These are phyloP conservation scores for Ctenopoma multispine DNA, from an alignment of 2,797 vertebrate genomes.

Conservation along the genomic window DNA sequence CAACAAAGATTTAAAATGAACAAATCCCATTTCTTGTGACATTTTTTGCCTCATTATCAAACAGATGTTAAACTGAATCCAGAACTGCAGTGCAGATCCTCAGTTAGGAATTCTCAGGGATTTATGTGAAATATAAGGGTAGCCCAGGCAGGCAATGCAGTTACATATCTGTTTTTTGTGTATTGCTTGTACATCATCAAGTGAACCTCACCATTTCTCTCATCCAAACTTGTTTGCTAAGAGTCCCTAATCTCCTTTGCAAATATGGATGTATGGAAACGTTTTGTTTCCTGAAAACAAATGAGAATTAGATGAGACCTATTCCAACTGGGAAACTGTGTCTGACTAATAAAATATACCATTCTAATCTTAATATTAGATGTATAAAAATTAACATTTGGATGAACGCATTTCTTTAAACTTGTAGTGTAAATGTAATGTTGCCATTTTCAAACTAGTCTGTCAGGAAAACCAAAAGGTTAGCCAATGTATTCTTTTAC, in stretches of 20 bases:
- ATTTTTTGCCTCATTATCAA: slow-evolving; percentile 50
- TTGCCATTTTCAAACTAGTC: neutral
- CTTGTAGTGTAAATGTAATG: neutral
- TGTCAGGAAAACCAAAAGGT: neutral
- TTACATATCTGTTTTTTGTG: slow-evolving; percentile 6
- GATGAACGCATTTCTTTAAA: neutral
- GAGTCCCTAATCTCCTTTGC: slow-evolving; percentile 44
- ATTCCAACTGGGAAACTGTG: slow-evolving; percentile 4
- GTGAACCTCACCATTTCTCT: neutral
- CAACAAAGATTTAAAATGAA: slow-evolving; percentile 43
- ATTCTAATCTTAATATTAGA: neutral
- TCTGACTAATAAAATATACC: slow-evolving; percentile 4
- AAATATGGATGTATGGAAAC: slow-evolving; percentile 44
- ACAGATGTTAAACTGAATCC: slow-evolving; percentile 34
- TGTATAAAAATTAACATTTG: slow-evolving; percentile 4
- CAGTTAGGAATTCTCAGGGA: slow-evolving; percentile 12
- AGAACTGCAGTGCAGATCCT: slow-evolving; percentile 21
- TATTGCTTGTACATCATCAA: neutral
- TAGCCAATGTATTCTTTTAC: neutral
- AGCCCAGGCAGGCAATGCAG: neutral
- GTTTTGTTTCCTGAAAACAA: slow-evolving; percentile 41
- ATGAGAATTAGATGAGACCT: slow-evolving; percentile 40
- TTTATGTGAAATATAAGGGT: slow-evolving; percentile 5
- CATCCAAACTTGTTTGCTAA: slow-evolving; percentile 13
- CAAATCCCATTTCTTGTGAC: slow-evolving; percentile 59